phyloP scores from a whole-genome alignment of 2,888 invertebrate species.

The Keiferia lycopersicella region DNA sequence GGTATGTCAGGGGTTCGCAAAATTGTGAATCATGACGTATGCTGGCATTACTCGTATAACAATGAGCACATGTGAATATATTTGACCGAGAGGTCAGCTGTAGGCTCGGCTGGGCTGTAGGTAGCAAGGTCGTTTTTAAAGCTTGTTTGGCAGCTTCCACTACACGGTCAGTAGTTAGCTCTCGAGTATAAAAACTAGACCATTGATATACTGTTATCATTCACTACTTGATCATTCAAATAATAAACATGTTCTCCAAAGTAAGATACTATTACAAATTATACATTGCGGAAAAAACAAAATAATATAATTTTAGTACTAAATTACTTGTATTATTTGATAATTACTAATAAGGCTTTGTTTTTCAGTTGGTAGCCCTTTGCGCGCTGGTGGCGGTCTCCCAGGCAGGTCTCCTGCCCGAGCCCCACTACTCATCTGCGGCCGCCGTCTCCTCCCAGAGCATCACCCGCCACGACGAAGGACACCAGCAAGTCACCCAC shows the following conservation, averaged over 20 bases:
- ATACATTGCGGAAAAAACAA: no score
- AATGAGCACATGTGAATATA: conserved; percentile 1
- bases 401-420: conserved; percentile 51
- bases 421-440: conserved; percentile 57
- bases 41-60: neutral
- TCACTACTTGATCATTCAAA: conserved; percentile 42
- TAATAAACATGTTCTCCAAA: conserved; percentile 55
- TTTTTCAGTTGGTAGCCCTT: conserved; percentile 41
- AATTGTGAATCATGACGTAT: conserved; percentile 10
- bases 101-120: neutral
- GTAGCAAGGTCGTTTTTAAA: conserved; percentile 36
- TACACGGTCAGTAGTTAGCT: conserved; percentile 44
- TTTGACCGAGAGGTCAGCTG: conserved; percentile 20
- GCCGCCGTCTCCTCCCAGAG: conserved; percentile 58
- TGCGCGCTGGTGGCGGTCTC: conserved; percentile 47
- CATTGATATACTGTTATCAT: conserved; percentile 44
- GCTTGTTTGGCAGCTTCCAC: conserved; percentile 46
- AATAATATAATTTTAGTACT: no score
- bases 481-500: conserved; percentile 41
- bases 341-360: neutral
- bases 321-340: no score
- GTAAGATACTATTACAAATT: conserved; percentile 36
- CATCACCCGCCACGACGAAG: conserved; percentile 60
- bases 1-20: neutral
- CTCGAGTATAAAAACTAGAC: conserved; percentile 52